Percentiles rank a stretch among this genome's conserved stretches.
These are phyloP conservation scores for Samia ricini DNA, from an alignment of 1,140 invertebrate genomes.

Conservation along the genomic window DNA sequence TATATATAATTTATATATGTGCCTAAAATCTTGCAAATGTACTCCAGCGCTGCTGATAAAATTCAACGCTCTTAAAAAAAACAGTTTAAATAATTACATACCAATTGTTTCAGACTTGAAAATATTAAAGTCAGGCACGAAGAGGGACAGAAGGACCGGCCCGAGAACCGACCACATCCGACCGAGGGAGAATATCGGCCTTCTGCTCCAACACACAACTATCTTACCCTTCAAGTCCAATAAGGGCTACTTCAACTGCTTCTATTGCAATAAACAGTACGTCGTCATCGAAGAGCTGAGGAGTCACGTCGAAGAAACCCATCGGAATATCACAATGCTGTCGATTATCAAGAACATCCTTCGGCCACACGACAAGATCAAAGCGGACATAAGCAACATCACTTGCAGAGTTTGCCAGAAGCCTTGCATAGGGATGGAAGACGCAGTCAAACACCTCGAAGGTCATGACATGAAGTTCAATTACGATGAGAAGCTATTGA, in stretches of 20 bases:
- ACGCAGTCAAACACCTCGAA: conserved; percentile 16
- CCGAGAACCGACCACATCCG: conserved; percentile 1
- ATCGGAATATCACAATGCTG: conserved; percentile 12
- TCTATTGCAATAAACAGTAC: conserved; percentile 20
- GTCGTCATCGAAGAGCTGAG: conserved; percentile 12
- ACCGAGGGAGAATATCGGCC: conserved; percentile 13
- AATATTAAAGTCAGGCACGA: not conserved
- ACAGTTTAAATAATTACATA: not conserved
- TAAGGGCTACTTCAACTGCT: conserved; percentile 23
- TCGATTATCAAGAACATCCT: conserved; percentile 19
- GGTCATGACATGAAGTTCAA: conserved; percentile 20
- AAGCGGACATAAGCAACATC: conserved; percentile 19
- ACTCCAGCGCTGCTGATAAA: too few relatives aligned
- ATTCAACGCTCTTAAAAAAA: too few relatives aligned
- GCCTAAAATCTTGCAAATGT: too few relatives aligned
- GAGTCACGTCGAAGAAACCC: conserved; percentile 6
- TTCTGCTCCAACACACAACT: conserved; percentile 18
- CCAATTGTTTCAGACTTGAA: not conserved
- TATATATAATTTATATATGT: too few relatives aligned
- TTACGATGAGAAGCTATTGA: conserved; percentile 14
- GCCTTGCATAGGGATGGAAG: conserved; percentile 4
- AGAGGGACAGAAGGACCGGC: not conserved
- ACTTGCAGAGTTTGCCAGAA: conserved; percentile 15
- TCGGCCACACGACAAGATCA: conserved; percentile 17
- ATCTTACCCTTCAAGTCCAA: conserved; percentile 21